phyloP scores from a whole-genome alignment of 2,797 vertebrate genomes.

The Gymnoscopelus microlampas region DNA sequence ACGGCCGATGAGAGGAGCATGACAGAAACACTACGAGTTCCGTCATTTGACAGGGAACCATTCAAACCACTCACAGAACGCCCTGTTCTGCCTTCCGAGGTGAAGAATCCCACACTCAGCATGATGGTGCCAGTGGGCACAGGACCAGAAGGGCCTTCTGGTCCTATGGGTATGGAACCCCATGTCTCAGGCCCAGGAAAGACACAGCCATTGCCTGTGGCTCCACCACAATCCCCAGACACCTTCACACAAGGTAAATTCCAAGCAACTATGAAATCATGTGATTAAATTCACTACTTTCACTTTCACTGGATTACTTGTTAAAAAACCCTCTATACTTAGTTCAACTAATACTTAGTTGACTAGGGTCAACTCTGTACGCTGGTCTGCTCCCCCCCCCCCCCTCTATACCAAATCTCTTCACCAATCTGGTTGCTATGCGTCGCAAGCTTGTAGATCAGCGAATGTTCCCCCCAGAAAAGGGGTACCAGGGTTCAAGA shows the following conservation, averaged over 20 bases:
- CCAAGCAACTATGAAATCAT: too few species aligned
- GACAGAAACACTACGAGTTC: constrained; percentile 50
- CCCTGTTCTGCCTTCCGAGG: constrained; percentile 37
- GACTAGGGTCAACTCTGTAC: too few species aligned
- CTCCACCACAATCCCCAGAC: constrained; percentile 27
- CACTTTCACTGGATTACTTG: too few species aligned
- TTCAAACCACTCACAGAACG: constrained; percentile 59
- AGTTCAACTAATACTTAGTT: too few species aligned
- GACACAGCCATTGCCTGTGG: not conserved
- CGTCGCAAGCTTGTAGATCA: too few species aligned
- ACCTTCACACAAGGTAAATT: constrained; percentile 53
- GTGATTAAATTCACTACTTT: too few species aligned
- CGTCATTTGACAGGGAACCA: constrained; percentile 57
- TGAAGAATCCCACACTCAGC: constrained; percentile 13
- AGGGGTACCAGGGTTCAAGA: too few species aligned
- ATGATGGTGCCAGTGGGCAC: constrained; percentile 17
- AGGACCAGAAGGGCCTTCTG: constrained; percentile 33
- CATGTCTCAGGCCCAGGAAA: not conserved
- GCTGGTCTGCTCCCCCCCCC: too few species aligned
- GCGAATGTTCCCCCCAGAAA: too few species aligned
- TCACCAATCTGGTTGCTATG: too few species aligned
- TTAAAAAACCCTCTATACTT: too few species aligned
- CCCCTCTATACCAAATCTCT: not conserved
- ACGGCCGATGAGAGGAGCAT: constrained; percentile 20
- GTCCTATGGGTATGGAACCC: constrained; percentile 10